These are phyloP conservation scores for Willowsia nigromaculata DNA, from an alignment of 2,888 invertebrate species.

Conservation along the genomic window DNA sequence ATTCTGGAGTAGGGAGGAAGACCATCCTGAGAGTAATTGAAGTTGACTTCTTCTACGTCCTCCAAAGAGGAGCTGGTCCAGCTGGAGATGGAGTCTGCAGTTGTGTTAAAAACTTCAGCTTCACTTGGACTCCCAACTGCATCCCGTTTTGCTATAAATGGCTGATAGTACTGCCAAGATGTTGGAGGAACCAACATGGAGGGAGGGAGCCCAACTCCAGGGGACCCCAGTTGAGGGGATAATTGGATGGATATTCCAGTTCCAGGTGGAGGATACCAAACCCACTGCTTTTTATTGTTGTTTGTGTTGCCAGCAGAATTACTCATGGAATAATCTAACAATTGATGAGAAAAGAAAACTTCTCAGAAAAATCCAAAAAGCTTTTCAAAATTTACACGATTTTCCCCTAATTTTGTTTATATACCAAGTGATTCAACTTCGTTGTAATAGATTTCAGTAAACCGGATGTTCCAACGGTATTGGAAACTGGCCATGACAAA, in stretches of 20 bases:
- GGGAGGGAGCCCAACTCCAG: background rate
- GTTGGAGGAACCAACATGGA: background rate
- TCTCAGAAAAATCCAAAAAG: background rate
- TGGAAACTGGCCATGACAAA: conserved; percentile 74
- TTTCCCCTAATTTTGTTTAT: background rate
- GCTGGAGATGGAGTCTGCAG: no score
- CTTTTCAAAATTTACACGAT: background rate
- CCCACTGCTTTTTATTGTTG: conserved; percentile 53
- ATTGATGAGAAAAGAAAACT: background rate
- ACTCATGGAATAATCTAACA: conserved; percentile 36
- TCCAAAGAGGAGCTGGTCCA: no score
- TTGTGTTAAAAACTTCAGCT: background rate
- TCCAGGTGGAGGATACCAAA: conserved; percentile 39
- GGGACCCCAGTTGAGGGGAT: background rate
- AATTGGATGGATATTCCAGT: background rate
- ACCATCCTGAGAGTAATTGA: background rate
- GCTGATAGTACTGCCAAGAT: conserved; percentile 35
- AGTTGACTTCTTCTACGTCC: background rate
- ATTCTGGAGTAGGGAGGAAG: conserved; percentile 43
- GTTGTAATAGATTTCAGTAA: conserved; percentile 69
- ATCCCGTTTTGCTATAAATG: background rate
- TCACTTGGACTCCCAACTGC: background rate
- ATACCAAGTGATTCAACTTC: conserved; percentile 69
- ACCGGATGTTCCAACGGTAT: conserved; percentile 74
- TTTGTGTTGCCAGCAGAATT: background rate